Conservation (phyloP, 2,888 invertebrate species). For the Cantharis nigra region DNA sequence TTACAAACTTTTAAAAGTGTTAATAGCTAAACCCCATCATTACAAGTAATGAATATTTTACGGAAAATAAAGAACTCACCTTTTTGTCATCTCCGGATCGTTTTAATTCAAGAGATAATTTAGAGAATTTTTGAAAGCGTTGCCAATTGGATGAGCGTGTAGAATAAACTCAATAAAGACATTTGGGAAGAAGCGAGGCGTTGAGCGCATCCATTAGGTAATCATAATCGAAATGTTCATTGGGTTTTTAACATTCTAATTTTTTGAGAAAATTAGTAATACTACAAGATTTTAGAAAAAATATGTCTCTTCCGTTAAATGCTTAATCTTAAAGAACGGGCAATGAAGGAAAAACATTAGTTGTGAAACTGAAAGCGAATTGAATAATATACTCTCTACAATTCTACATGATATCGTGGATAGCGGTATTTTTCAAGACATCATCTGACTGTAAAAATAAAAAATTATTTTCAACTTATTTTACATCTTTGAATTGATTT, state of each 20-base stretch:
- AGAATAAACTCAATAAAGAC: not conserved
- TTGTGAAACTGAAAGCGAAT: no score
- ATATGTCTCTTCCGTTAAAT: no score
- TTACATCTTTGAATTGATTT: no score
- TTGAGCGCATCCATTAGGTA: not conserved
- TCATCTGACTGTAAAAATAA: no score
- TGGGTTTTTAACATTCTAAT: not conserved
- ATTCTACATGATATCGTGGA: no score
- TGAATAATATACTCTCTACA: no score
- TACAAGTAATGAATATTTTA: not conserved
- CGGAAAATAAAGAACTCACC: not conserved
- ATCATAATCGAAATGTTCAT: not conserved
- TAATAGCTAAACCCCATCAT: not conserved
- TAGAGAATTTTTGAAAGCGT: not conserved
- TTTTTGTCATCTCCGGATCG: not conserved
- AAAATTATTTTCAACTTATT: no score
- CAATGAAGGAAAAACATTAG: no score
- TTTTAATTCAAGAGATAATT: not conserved
- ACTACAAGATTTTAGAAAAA: not conserved
- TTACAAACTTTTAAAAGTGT: not conserved
- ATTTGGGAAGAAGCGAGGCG: not conserved
- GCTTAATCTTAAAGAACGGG: no score
- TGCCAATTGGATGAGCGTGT: not conserved
- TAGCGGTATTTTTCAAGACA: no score
- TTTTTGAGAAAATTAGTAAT: not conserved